phyloP scores from a whole-genome alignment of 1,140 invertebrate species.

The Marisa cornuarietis region DNA sequence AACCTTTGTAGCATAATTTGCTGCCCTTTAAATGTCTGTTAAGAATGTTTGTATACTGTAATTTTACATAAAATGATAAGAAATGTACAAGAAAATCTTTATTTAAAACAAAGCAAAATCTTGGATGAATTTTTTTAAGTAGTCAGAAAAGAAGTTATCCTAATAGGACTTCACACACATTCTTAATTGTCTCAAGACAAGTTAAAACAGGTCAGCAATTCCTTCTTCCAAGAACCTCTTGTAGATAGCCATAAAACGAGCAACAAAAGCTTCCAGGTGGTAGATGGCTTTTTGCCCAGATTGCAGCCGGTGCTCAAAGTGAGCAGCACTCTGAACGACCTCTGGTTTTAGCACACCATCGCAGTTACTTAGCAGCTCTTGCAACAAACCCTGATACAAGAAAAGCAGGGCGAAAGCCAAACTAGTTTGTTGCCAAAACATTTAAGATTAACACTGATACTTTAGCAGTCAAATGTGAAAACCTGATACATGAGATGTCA shows the following conservation, averaged over 20 bases:
- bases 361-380: conserved; percentile 88
- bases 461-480: not conserved
- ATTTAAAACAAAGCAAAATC: too few species aligned
- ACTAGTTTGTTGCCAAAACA: not conserved
- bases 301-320: conserved; percentile 90
- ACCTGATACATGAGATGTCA: not conserved
- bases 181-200: not conserved
- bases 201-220: conserved; percentile 60
- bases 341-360: conserved; percentile 88
- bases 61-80: too few species aligned
- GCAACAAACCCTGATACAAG: conserved; percentile 75
- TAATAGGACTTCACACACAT: too few species aligned
- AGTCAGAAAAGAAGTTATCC: too few species aligned
- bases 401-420: not conserved
- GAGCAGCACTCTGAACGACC: conserved; percentile 84
- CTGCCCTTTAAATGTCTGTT: too few species aligned
- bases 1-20: too few species aligned
- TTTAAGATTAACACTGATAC: not conserved
- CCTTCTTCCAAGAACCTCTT: conserved; percentile 68
- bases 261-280: conserved; percentile 96
- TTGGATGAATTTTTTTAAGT: too few species aligned
- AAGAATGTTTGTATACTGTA: too few species aligned
- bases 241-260: conserved; percentile 95
- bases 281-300: conserved; percentile 94
- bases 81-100: too few species aligned